Evolutionary conservation across 2,888 invertebrate genomes (phyloP).

Genomic region (Stomorhina lunata): DNA sequence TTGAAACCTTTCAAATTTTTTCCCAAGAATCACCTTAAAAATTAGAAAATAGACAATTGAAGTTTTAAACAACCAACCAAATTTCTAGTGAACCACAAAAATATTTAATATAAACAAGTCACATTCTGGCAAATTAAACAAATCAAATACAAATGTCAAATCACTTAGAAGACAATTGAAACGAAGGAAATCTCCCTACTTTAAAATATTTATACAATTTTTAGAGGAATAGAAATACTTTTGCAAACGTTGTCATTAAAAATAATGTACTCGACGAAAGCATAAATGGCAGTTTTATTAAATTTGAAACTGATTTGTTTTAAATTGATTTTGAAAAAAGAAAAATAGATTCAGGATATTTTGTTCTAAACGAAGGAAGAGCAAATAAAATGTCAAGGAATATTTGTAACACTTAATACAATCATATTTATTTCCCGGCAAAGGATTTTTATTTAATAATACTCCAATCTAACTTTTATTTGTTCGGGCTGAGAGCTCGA

Average conservation of each 20-base stretch:
- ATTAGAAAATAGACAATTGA: too few species aligned
- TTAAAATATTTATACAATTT: background rate
- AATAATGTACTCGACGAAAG: background rate
- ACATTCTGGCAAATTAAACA: too few species aligned
- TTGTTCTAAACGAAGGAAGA: background rate
- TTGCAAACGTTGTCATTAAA: slow-evolving; percentile 12
- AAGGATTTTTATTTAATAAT: slow-evolving; percentile 13
- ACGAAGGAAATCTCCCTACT: too few species aligned
- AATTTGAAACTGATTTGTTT: background rate
- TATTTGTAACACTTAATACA: slow-evolving; percentile 19
- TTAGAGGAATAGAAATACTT: background rate
- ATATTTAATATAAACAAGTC: too few species aligned
- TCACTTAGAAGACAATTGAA: background rate
- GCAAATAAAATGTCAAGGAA: slow-evolving; percentile 8
- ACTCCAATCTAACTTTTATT: background rate
- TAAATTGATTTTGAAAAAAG: slow-evolving; percentile 1
- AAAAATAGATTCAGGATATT: background rate
- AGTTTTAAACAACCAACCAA: too few species aligned
- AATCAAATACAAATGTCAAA: background rate
- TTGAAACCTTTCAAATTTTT: too few species aligned
- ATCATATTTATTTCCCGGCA: slow-evolving; percentile 34
- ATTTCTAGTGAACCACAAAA: too few species aligned
- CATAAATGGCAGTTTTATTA: slow-evolving; percentile 7
- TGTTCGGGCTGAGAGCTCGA: too few species aligned
- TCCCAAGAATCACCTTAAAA: too few species aligned